phyloP scores from a whole-genome alignment of 2,888 invertebrate species.

The Athalia rosae region DNA sequence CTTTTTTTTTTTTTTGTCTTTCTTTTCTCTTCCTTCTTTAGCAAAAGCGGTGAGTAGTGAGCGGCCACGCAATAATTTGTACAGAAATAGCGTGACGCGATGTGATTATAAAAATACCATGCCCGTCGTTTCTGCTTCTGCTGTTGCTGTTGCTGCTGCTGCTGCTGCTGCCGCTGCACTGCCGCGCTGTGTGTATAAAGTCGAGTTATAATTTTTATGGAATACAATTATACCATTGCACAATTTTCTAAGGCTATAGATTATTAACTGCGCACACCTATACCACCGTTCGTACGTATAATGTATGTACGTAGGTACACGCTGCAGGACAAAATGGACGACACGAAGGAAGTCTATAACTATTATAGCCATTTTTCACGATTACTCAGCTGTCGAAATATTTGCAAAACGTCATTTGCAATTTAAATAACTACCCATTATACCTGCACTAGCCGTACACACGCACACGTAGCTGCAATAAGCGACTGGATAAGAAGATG shows the following conservation, averaged over 20 bases:
- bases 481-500: no score
- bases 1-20: neutral
- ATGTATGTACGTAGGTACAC: no score
- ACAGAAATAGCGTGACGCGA: slow-evolving; percentile 1
- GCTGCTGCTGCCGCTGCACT: no score
- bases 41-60: neutral
- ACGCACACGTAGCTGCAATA: no score
- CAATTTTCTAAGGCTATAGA: neutral
- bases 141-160: no score
- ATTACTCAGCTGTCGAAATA: no score
- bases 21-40: neutral
- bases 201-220: slow-evolving; percentile 21
- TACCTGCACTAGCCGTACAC: no score
- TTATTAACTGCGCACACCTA: slow-evolving; percentile 1
- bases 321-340: neutral
- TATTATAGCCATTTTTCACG: neutral
- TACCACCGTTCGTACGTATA: neutral
- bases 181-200: neutral
- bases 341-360: neutral
- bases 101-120: slow-evolving; percentile 10
- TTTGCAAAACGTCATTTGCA: no score
- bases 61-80: neutral
- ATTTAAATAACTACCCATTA: no score
- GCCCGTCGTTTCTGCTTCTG: neutral
- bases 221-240: slow-evolving; percentile 15